Percentiles rank a stretch among this genome's conserved stretches.
Conservation (phyloP, 2,888 invertebrate genomes). For the Altica lythri region DNA sequence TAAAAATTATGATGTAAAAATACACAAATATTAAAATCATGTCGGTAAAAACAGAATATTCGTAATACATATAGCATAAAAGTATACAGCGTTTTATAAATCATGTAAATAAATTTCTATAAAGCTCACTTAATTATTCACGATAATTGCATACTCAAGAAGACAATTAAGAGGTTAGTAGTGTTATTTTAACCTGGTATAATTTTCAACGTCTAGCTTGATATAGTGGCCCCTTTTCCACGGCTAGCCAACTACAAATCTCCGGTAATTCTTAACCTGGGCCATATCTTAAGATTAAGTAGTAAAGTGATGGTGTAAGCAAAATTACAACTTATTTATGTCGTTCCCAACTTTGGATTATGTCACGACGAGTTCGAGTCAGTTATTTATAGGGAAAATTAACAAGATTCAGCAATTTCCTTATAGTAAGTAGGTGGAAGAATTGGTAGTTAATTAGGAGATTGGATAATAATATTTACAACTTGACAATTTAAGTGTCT, state of each 20-base stretch:
- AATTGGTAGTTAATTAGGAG: constrained; percentile 5
- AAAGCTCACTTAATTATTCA: too few relatives aligned
- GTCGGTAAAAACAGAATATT: too few relatives aligned
- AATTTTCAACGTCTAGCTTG: constrained; percentile 9
- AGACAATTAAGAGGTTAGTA: background rate
- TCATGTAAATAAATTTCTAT: too few relatives aligned
- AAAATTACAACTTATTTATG: constrained; percentile 29
- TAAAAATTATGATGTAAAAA: too few relatives aligned
- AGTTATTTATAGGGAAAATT: constrained; percentile 23
- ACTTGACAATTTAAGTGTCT: too few relatives aligned
- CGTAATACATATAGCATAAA: too few relatives aligned
- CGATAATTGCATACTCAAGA: background rate
- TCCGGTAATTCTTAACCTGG: constrained; percentile 27
- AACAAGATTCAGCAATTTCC: constrained; percentile 24
- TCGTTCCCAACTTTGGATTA: constrained; percentile 22
- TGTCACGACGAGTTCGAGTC: constrained; percentile 17
- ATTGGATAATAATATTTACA: too few relatives aligned
- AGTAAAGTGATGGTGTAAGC: constrained; percentile 27
- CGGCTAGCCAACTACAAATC: constrained; percentile 23
- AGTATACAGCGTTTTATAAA: too few relatives aligned
- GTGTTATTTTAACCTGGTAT: background rate
- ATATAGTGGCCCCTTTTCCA: constrained; percentile 15
- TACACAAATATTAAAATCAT: too few relatives aligned
- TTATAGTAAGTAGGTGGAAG: background rate
- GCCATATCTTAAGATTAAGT: constrained; percentile 28